Conservation (phyloP, 2,113 vertebrate genomes). For the Neomonachus schauinslandi region DNA sequence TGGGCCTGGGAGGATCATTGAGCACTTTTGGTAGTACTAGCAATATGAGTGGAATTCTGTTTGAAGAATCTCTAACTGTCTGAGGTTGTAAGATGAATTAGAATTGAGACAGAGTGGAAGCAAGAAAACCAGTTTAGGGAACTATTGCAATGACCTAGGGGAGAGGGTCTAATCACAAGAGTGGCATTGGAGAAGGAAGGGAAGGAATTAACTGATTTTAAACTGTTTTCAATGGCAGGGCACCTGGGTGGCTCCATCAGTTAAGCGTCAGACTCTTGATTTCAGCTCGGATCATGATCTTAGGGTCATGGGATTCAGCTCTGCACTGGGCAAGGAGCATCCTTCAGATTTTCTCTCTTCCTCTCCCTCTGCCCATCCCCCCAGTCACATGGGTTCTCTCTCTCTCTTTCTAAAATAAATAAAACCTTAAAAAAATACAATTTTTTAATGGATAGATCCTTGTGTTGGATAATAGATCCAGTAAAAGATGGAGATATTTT, state of each 20-base stretch:
- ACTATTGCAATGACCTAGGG: neutral
- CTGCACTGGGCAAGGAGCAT: neutral
- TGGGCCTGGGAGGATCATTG: neutral
- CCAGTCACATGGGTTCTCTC: neutral
- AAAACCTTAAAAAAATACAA: neutral
- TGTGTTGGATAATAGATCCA: neutral
- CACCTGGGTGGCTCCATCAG: neutral
- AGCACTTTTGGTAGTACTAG: neutral
- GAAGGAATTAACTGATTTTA: neutral
- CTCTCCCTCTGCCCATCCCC: neutral
- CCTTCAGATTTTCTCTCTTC: neutral
- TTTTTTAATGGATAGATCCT: neutral
- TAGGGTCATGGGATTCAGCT: neutral
- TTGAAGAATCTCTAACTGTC: conserved; percentile 10
- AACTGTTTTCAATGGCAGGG: neutral
- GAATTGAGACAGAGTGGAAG: neutral
- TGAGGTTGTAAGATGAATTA: neutral
- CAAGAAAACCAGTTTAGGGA: neutral
- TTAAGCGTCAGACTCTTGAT: neutral
- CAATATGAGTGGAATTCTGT: neutral
- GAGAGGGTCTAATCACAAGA: neutral
- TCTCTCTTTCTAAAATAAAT: neutral
- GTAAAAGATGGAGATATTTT: neutral
- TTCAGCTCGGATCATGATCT: neutral
- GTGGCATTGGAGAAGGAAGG: neutral